A percentile compares a stretch with the other conserved stretches of the same genome.
phyloP scores from a whole-genome alignment of 2,888 invertebrate species.

The Oligia strigilis region DNA sequence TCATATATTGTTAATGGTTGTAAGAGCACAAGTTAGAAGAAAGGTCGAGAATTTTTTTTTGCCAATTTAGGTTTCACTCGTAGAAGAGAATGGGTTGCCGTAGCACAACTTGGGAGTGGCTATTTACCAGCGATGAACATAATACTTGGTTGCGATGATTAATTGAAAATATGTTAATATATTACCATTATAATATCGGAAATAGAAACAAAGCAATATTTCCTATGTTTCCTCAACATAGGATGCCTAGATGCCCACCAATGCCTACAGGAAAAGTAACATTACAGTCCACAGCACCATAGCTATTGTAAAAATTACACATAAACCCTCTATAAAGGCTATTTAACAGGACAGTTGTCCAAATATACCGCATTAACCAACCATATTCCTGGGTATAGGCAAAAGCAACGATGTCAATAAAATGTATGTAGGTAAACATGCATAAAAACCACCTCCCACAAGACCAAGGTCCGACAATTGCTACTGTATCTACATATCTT shows the following conservation, averaged over 20 bases:
- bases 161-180: not conserved
- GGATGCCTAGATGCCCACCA: not conserved
- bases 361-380: not conserved
- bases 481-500: slow-evolving; percentile 39
- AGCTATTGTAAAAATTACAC: not conserved
- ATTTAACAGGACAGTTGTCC: not conserved
- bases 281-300: not conserved
- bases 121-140: not conserved
- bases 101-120: not conserved
- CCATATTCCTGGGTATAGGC: not conserved
- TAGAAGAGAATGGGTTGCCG: not conserved
- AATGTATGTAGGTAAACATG: slow-evolving; percentile 16
- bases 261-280: not conserved
- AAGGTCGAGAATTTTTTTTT: not conserved
- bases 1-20: not conserved
- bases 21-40: not conserved
- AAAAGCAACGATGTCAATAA: not conserved
- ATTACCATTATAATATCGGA: not conserved
- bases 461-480: slow-evolving; percentile 26
- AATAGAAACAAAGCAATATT: not conserved
- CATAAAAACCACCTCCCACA: slow-evolving; percentile 12
- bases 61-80: not conserved
- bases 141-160: not conserved
- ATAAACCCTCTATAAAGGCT: not conserved
- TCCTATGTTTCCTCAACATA: not conserved